Base-by-base conservation (phyloP, 2,888 invertebrate species). In the Vannuccia rotundouncinata region DNA sequence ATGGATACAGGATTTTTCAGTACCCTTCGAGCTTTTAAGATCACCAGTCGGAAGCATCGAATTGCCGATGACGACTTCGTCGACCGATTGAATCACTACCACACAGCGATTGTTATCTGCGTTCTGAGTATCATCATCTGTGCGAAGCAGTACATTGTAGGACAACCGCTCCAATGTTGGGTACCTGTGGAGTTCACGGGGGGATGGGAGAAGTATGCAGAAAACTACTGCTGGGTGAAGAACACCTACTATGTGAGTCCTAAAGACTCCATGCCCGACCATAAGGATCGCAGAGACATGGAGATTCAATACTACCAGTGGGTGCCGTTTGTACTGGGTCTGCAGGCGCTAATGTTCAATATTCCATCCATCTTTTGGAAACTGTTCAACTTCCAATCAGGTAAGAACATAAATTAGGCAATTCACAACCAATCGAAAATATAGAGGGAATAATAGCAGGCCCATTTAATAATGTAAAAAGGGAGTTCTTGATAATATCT, bases 101-200 rank as follows among this genome's bases (percentile, higher is more conserved):
- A 88, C 83, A 88, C 89, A 17, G 88, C 88, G 79, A 86, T 92
- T 77, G 92, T 95, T 85, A 90, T 97, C 87, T 92, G 95, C 85
- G 94, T 95, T 82, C 95, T 95, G 89, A 95, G 95, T 82, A 90
- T 96, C 85, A 90, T 96, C 85, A 95, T 96, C 82, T 95, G 95
- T 77, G 94, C 95, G 83, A 91, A 95, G 81, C 95, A 96, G 87
- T 96, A 96, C 89, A 29, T 80, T 25, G 95, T 97, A 86, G 96
- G 96, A 10, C 95, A 96, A 88, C 96, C 96, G 28, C 96, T 97
- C 86, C 95, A 95, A 89, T 97, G 96, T 89, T 90, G 89, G 87
- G 89, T 89, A 81, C 89, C 89, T 25, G 89, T 89, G 0, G 88
- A 89, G 83, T 89, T 89, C 84, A 88, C 88, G 59, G 87, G 88